These are phyloP conservation scores for Neelides sp. DNA, from an alignment of 1,140 invertebrate species.

Conservation along the genomic window DNA sequence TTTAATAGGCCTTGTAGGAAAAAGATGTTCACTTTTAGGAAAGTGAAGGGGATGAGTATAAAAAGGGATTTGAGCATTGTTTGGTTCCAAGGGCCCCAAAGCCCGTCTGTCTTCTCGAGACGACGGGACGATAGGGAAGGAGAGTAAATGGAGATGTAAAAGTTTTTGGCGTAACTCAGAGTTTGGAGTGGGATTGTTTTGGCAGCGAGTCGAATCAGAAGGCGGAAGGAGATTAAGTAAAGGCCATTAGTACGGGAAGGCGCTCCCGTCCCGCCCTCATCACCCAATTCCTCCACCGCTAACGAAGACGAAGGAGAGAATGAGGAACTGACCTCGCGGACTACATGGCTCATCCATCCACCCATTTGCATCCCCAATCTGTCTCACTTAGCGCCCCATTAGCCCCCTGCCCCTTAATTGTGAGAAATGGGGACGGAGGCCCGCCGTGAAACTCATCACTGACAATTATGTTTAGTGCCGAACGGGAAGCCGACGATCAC, in stretches of 20 bases:
- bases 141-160: neutral
- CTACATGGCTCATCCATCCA: slow-evolving; percentile 5
- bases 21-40: too few relatives aligned
- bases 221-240: neutral
- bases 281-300: neutral
- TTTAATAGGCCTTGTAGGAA: too few relatives aligned
- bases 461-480: slow-evolving; percentile 44
- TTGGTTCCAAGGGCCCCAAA: too few relatives aligned
- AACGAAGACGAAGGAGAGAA: neutral
- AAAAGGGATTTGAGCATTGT: too few relatives aligned
- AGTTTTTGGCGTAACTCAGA: neutral
- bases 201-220: too few relatives aligned
- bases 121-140: neutral
- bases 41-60: neutral
- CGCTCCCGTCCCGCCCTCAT: neutral
- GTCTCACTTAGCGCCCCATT: slow-evolving; percentile 4
- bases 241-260: neutral
- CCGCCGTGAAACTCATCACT: too few relatives aligned
- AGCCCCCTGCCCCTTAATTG: neutral
- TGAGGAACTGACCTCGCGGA: slow-evolving; percentile 2
- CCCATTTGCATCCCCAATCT: neutral
- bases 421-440: too few relatives aligned
- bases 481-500: slow-evolving; percentile 58
- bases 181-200: too few relatives aligned
- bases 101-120: too few relatives aligned